Evolutionary conservation across 1,140 invertebrate genomes (phyloP).

Genomic region (Micrasema longulum): DNA sequence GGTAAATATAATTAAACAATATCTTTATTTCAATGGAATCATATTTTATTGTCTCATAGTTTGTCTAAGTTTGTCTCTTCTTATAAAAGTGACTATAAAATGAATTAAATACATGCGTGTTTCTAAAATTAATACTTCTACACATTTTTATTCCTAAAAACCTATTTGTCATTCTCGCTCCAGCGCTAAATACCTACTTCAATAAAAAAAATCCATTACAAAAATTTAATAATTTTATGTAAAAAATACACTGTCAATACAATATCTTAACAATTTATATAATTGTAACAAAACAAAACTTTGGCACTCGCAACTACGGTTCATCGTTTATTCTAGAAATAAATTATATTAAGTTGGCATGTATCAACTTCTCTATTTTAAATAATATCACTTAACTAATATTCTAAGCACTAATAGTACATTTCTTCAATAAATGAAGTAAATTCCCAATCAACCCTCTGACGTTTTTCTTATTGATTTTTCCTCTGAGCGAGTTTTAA

Average conservation of each 20-base stretch:
- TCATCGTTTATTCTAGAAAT: conserved; percentile 12
- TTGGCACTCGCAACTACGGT: conserved; percentile 21
- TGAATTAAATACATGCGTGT: no score
- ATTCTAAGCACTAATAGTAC: conserved; percentile 12
- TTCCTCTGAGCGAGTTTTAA: neutral
- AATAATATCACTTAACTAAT: conserved; percentile 24
- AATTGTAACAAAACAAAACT: conserved; percentile 23
- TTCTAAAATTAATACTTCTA: no score
- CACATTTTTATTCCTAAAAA: no score
- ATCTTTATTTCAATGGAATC: no score
- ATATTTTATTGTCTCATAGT: no score
- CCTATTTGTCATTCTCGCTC: no score
- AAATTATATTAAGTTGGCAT: conserved; percentile 27
- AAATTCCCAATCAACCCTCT: neutral
- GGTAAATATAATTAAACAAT: no score
- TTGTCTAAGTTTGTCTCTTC: no score
- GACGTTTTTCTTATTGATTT: conserved; percentile 4
- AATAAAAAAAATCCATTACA: no score
- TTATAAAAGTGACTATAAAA: no score
- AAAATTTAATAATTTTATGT: conserved; percentile 1
- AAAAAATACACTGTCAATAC: conserved; percentile 8
- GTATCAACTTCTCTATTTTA: conserved; percentile 10
- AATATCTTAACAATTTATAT: neutral
- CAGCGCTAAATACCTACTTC: no score
- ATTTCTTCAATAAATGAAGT: neutral